Evolutionary conservation across 2,888 invertebrate species (phyloP).

Genomic region (Chrysopilus asiliformis): DNA sequence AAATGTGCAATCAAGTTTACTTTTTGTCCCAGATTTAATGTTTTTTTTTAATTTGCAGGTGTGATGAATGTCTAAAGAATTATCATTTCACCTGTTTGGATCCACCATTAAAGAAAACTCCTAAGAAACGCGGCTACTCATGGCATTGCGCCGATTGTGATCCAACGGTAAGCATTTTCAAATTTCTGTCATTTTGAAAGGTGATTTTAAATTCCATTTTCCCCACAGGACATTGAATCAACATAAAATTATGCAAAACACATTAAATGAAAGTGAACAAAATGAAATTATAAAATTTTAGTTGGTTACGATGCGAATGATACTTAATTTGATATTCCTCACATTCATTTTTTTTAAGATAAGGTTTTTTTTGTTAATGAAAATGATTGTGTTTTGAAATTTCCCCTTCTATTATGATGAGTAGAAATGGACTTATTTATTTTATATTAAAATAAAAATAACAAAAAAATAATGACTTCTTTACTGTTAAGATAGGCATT

Average conservation of each 20-base stretch:
- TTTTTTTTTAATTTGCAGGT: slow-evolving; percentile 41
- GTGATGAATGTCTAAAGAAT: slow-evolving; percentile 79
- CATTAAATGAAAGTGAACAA: not conserved
- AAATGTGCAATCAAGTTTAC: no score
- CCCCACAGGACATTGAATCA: slow-evolving; percentile 5
- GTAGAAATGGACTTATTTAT: slow-evolving; percentile 10
- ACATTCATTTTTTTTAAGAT: no score
- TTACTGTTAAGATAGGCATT: no score
- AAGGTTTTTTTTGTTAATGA: no score
- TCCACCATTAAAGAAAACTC: slow-evolving; percentile 86
- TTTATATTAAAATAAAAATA: slow-evolving; percentile 11
- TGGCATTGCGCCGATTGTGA: slow-evolving; percentile 96
- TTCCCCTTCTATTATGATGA: not conserved
- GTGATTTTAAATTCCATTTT: not conserved
- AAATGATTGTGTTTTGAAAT: no score
- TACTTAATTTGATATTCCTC: no score
- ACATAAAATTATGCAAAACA: slow-evolving; percentile 4
- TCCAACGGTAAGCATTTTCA: slow-evolving; percentile 54
- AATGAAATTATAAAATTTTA: no score
- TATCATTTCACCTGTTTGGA: slow-evolving; percentile 90
- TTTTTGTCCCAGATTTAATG: no score
- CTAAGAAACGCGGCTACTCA: slow-evolving; percentile 84
- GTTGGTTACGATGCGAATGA: no score
- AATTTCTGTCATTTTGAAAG: no score
- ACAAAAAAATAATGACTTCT: no score